Evolutionary conservation across 1,140 invertebrate species (phyloP), one percentile per base, ranked within the genome.

Genomic region (Cryptotermes secundus): DNA sequence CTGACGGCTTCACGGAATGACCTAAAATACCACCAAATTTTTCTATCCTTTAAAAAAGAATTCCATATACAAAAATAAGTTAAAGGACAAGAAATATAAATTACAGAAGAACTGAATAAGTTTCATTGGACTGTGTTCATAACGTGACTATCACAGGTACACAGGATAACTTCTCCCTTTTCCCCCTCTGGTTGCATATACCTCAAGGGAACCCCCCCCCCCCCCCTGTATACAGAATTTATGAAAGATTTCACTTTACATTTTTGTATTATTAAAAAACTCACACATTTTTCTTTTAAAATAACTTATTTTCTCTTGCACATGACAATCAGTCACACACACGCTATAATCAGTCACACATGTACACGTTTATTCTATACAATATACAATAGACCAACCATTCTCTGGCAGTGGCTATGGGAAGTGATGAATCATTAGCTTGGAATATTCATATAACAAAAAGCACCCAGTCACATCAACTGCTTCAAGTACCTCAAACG

Each of bases 121-220:
- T 45, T 53, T 81, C 84, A 82, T 45, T 81, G 49, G 35, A 42
- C 81, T 84, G 35, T 31, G 49, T 53, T 45, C 35, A 83, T 34
- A 4, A 36, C 22, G 84, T 38, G 84, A 84, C 84, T 84, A 84
- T 84, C 84, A 84, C 84, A 84, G 84, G 84, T 84, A 84, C 84
- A 84, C 35, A 84, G 59, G 38, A 84, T 82, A 45, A 82, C 34
- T 35, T 84, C 81, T 59, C 42, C n/a, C 79, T 49, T 59, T 81
- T 82, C 53, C 59, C n/a, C 36, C 34, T 80, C 42, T 79, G 53
- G 35, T 38, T 83, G 22, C 79, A 53, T 19, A 34, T 49, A 38
- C 79, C 38, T 79, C 1, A n/a, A 49, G 42, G 59, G n/a, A 79
- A 83, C 34, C 9, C 34, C 59, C 59, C 59, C 59, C 31, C 59